These are phyloP conservation scores for Phorcus lineatus DNA, from an alignment of 2,888 invertebrate species.

Conservation along the genomic window DNA sequence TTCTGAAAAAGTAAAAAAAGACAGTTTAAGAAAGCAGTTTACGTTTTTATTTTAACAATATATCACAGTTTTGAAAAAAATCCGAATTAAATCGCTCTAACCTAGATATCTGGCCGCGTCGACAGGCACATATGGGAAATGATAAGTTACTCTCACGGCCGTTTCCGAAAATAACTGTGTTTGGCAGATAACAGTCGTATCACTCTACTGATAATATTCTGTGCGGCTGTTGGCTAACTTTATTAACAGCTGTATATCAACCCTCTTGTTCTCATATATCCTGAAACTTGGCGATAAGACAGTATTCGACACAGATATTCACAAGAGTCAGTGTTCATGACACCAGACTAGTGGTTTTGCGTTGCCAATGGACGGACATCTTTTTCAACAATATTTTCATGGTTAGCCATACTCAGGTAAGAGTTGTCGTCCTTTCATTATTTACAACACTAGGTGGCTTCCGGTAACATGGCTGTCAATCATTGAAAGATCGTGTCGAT, in stretches of 20 bases:
- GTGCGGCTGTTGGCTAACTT: slow-evolving; percentile 10
- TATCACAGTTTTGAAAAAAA: too few species aligned
- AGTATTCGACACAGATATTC: not conserved
- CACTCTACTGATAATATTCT: not conserved
- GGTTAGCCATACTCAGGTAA: not conserved
- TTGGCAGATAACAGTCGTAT: slow-evolving; percentile 10
- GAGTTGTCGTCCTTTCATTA: not conserved
- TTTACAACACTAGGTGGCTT: slow-evolving; percentile 10
- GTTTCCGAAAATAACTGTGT: not conserved
- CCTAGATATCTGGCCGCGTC: not conserved
- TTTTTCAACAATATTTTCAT: not conserved
- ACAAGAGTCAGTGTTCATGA: not conserved
- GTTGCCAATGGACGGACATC: not conserved
- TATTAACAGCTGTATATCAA: slow-evolving; percentile 10
- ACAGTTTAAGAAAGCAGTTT: too few species aligned
- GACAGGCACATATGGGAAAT: not conserved
- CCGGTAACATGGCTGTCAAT: slow-evolving; percentile 13
- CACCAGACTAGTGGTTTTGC: not conserved
- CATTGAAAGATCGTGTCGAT: slow-evolving; percentile 8
- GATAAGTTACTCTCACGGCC: not conserved
- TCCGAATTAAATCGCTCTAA: not conserved
- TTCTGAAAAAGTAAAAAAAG: too few species aligned
- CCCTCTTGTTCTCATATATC: slow-evolving; percentile 9
- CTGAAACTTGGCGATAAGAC: not conserved
- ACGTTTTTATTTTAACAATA: too few species aligned